Evolutionary conservation across 30 jellyfish, hydroid and myxozoan genomes (phyloP).

Genomic region (Pseudorhiza aurosa): DNA sequence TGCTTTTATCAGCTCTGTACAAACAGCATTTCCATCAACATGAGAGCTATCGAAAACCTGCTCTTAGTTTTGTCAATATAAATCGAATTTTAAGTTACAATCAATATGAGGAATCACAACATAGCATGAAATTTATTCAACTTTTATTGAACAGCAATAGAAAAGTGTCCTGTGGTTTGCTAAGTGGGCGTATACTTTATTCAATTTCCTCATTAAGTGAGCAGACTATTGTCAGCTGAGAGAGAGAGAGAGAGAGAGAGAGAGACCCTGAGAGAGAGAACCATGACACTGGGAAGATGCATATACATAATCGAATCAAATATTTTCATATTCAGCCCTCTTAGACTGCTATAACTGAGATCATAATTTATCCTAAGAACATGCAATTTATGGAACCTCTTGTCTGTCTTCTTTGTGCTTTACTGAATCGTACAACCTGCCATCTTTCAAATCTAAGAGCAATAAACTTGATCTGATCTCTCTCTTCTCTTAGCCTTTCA

Average conservation of each 20-base stretch:
- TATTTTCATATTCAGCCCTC: too few species aligned
- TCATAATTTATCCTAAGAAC: too few species aligned
- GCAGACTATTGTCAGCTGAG: not conserved
- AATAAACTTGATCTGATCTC: too few species aligned
- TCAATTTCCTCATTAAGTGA: not conserved
- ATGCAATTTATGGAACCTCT: too few species aligned
- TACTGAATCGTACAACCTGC: too few species aligned
- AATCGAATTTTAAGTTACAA: not conserved
- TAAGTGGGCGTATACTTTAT: not conserved
- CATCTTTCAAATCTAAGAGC: too few species aligned
- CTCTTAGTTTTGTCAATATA: slow-evolving; percentile 37
- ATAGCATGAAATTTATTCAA: not conserved
- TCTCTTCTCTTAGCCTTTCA: too few species aligned
- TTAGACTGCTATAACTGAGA: too few species aligned
- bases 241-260: not conserved
- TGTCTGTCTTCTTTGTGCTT: too few species aligned
- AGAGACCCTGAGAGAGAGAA: too few species aligned
- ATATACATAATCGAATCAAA: too few species aligned
- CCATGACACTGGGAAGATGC: too few species aligned
- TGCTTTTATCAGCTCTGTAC: slow-evolving; percentile 32
- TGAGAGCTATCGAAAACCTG: slow-evolving; percentile 38
- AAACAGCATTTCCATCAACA: slow-evolving; percentile 4
- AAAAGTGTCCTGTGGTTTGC: not conserved
- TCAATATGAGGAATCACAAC: slow-evolving; percentile 3
- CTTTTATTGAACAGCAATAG: not conserved